Evolutionary conservation across 1,140 invertebrate species (phyloP), one percentile per base, ranked within the genome.

Genomic region (Drosophila lacteicornis): DNA sequence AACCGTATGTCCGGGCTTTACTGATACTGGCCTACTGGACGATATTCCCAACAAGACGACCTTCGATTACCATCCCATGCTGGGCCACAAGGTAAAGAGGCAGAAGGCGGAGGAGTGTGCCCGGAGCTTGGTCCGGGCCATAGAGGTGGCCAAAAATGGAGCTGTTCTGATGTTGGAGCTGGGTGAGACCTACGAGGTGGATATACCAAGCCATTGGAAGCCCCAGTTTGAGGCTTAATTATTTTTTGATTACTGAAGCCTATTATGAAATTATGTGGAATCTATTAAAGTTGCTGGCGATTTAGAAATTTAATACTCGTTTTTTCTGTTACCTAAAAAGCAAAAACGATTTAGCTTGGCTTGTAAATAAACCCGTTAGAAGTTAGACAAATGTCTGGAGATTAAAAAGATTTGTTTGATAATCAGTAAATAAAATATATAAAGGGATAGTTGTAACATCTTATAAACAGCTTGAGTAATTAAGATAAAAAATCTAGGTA

Each of bases 1-100:
- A 1, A 91, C 87, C 43, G 73, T 92, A 15, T 92, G 91, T 74
- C 91, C 91, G 0, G 91, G 91, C 11, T 76, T 92, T 6, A 92
- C 91, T 2, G 63, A 88, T 2, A 92, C 91, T 7, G 38, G 65
- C 0, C 53, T 92, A 4, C 45, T 91, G 8, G 69, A 76, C 4
- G 53, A 88, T 46, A 43, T 85, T 17, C 4, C n/a, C 15, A 65
- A 67, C 3, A 91, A 91, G 38, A 56, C 68, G 0, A 91, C 81
- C 6, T 91, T 91, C 22, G 40, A 38, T 9, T 77, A 58, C 47
- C 53, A 63, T 0, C 65, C 91, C 17, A 56, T 81, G 40, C 13
- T 55, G 22, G 38, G 57, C 36, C 17, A 51, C 1, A 60, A 53
- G 8, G 58, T 83, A 0, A 79, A 78, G 55, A 55, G 38, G 2